Evolutionary conservation across 1,140 invertebrate species (phyloP), one percentile per base, ranked within the genome.

Genomic region (Drosophila parabipectinata): DNA sequence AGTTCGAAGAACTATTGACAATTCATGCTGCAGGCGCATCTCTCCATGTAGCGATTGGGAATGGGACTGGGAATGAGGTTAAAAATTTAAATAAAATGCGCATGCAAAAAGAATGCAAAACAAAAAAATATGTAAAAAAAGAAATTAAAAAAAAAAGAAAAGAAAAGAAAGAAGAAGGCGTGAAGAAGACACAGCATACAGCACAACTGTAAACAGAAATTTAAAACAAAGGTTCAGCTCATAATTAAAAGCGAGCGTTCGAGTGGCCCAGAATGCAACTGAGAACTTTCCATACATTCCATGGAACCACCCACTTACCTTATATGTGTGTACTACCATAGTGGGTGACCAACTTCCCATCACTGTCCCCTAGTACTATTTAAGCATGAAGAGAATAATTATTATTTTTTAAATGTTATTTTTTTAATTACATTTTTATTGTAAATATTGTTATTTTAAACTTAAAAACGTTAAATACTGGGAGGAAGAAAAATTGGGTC

Each of bases 21-120:
- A 81, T 82, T 80, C 64, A 76, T 39, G 51, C 51, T 28, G 28
- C 62, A 34, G 45, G 48, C 48, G 30, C 48, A 52, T 58, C 66
- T 59, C 60, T 62, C 52, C 28, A 18, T 58, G 58, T 48, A 56
- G 57, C 71, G 59, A 51, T 53, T 75, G 54, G 53, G 32, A 34
- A 34, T 37, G 34, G 10, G 34, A 37, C 3, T n/a, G 79, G 64
- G 44, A 88, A 88, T 79, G 79, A 67, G 83, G 83, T 72, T 79
- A 79, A 69, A 71, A 83, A 88, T 88, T 88, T 88, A 63, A 87
- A 87, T 87, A 87, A 87, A 87, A 88, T 82, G 82, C 79, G 66
- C 82, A 88, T 78, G 82, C 82, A 82, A 85, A 82, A 75, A 77
- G 37, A 18, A 59, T 34, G 67, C 52, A 47, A 55, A 26, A 3